Conservation (phyloP, 2,797 vertebrate genomes). For the Phrynocephalus guinanensis region DNA sequence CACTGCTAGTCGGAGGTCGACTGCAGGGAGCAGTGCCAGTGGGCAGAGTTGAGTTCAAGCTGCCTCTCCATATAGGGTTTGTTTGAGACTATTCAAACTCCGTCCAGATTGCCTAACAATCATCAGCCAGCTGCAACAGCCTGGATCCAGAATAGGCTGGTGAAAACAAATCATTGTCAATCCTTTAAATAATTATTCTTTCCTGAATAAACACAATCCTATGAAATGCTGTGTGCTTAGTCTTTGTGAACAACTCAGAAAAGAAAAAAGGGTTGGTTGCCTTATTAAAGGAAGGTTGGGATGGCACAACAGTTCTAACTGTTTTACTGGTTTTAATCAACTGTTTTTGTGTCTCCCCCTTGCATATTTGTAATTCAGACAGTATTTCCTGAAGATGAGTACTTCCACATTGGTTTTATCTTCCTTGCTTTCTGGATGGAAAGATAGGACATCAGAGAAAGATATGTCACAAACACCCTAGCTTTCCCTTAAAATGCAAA, state of each 20-base stretch:
- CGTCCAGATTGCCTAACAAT: conserved; percentile 57
- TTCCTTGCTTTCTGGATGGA: background rate
- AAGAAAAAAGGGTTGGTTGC: too few species aligned
- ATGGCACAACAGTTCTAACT: background rate
- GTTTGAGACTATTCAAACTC: conserved; percentile 65
- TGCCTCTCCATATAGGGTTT: conserved; percentile 56
- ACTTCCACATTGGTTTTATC: background rate
- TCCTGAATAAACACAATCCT: background rate
- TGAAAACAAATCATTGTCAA: conserved; percentile 40
- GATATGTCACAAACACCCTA: background rate
- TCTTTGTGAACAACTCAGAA: background rate
- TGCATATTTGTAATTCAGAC: conserved; percentile 1
- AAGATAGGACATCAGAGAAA: background rate
- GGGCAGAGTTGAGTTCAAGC: conserved; percentile 51
- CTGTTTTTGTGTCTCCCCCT: background rate
- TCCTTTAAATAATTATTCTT: conserved; percentile 19
- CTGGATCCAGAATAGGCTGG: conserved; percentile 20
- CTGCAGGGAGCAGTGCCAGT: conserved; percentile 34
- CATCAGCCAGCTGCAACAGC: conserved; percentile 62
- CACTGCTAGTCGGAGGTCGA: conserved; percentile 66
- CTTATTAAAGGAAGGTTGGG: background rate
- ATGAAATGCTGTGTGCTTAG: background rate
- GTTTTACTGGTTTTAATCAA: background rate
- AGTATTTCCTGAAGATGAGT: too few species aligned
- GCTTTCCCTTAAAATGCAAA: background rate